Evolutionary conservation across 2,113 vertebrate species (phyloP).

Genomic region (Rhynchopsitta pachyrhyncha): DNA sequence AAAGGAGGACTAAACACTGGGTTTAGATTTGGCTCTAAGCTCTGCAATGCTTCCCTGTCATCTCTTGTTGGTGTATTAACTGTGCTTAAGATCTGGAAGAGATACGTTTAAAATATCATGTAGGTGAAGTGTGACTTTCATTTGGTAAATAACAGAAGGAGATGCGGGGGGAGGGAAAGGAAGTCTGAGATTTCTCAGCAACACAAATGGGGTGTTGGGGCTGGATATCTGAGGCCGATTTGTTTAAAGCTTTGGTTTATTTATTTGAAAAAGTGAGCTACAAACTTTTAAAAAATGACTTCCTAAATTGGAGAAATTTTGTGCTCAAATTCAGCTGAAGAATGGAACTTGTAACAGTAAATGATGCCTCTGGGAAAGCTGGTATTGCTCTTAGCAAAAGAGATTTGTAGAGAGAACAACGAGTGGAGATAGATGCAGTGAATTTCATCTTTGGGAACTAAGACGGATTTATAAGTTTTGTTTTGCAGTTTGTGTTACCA

Average conservation of each 20-base stretch:
- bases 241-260: not conserved
- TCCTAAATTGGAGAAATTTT: constrained; percentile 7
- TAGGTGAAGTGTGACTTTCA: not conserved
- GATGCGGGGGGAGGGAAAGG: not conserved
- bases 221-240: not conserved
- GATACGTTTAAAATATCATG: not conserved
- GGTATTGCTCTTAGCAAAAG: constrained; percentile 34
- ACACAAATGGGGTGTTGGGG: not conserved
- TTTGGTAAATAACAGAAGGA: not conserved
- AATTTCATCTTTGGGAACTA: constrained; percentile 42
- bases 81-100: not conserved
- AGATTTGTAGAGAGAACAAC: constrained; percentile 69
- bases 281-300: not conserved
- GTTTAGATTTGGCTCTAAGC: not conserved
- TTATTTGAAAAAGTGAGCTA: not conserved
- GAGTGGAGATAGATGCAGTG: constrained; percentile 65
- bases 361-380: constrained; percentile 47
- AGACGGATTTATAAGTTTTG: constrained; percentile 37
- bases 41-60: not conserved
- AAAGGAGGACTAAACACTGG: not conserved
- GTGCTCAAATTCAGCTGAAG: not conserved
- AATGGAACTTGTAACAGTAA: constrained; percentile 18
- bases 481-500: constrained; percentile 41
- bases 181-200: not conserved
- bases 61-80: not conserved